Conservation (phyloP, 2,113 vertebrate species). For the Leuciscus idus region DNA sequence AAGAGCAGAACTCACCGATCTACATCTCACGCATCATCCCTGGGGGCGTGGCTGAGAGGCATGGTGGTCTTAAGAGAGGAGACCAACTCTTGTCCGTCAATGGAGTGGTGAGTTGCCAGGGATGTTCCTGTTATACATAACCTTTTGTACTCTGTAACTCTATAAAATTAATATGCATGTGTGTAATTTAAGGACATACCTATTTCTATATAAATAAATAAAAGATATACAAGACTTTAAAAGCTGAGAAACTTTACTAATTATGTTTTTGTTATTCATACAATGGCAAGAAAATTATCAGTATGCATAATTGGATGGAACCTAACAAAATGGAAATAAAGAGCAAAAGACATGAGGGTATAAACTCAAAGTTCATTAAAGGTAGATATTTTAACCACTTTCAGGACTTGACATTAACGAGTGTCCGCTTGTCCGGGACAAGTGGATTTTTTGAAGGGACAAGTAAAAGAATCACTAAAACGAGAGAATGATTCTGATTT, state of each 20-base stretch:
- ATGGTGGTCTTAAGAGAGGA: conserved; percentile 96
- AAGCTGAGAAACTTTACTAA: not conserved
- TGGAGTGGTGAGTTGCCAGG: conserved; percentile 86
- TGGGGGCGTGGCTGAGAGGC: conserved; percentile 95
- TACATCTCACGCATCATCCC: conserved; percentile 99
- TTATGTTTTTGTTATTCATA: not conserved
- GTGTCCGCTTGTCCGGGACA: too few relatives aligned
- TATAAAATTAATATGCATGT: not conserved
- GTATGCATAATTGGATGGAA: not conserved
- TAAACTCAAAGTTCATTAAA: not conserved
- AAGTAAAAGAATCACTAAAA: too few relatives aligned
- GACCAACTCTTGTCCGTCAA: conserved; percentile 98
- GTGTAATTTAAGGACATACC: not conserved
- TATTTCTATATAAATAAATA: not conserved
- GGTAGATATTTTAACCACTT: not conserved
- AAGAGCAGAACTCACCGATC: conserved; percentile 98
- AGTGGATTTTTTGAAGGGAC: too few relatives aligned
- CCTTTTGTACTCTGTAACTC: not conserved
- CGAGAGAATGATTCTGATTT: too few relatives aligned
- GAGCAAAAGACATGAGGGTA: not conserved
- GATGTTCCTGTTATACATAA: not conserved
- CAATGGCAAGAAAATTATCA: not conserved
- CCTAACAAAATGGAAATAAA: not conserved
- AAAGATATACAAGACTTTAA: not conserved
- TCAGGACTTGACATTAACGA: too few relatives aligned